Evolutionary conservation across 1,140 invertebrate species (phyloP).

Genomic region (Parasteatoda tepidariorum): DNA sequence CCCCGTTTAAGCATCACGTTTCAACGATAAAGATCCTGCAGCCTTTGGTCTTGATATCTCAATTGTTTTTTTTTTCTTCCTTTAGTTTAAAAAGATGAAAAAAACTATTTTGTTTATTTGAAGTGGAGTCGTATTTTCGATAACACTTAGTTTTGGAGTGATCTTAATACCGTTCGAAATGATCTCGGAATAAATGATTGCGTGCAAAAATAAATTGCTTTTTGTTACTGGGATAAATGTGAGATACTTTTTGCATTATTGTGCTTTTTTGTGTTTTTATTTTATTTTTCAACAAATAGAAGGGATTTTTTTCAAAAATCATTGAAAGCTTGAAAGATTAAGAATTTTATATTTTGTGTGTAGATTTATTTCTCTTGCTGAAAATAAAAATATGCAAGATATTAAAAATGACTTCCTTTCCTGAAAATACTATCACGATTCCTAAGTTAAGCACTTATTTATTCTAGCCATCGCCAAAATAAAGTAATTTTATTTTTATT

Average conservation of each 20-base stretch:
- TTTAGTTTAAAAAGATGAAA: background rate
- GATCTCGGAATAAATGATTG: background rate
- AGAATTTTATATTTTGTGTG: no score
- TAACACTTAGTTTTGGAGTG: background rate
- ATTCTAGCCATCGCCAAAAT: no score
- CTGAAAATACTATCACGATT: no score
- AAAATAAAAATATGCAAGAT: no score
- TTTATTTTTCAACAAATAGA: no score
- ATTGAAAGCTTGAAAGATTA: no score
- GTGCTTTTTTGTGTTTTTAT: no score
- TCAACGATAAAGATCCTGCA: conserved; percentile 24
- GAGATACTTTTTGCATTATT: background rate
- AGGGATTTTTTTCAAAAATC: no score
- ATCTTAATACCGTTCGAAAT: background rate
- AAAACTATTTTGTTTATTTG: conserved; percentile 1
- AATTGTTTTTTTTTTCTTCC: conserved; percentile 16
- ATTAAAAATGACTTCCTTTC: no score
- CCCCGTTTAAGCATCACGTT: conserved; percentile 15
- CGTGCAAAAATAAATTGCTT: background rate
- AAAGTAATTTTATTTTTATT: no score
- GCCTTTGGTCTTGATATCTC: conserved; percentile 11
- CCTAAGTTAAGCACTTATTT: no score
- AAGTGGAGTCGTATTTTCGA: background rate
- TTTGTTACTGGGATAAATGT: background rate
- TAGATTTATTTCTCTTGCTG: no score